Evolutionary conservation across 2,797 vertebrate genomes (phyloP), one percentile per base, ranked within the genome.

Genomic region (Characodon lateralis): DNA sequence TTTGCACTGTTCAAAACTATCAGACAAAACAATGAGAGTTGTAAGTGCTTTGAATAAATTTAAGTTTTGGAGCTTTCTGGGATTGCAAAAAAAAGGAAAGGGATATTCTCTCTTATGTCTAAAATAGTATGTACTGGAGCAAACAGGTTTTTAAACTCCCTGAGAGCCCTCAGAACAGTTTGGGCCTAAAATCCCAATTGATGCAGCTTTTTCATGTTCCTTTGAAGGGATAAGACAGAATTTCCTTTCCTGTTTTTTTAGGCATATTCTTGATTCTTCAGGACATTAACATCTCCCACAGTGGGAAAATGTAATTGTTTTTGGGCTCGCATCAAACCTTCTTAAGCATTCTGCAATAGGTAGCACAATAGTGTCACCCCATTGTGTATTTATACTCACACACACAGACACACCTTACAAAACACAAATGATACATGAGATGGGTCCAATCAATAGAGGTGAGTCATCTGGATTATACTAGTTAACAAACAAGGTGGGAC

Each of bases 401-500:
- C 72, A 50, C 26, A 12, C 13, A 61, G 59, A 78, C 65, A 77
- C 6, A 73, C 50, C 77, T 78, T 66, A 74, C 79, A 53, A 71
- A 71, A 53, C 73, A 72, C 53, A 72, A 83, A 80, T 74, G 83
- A 80, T 83, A 85, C 80, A 76, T 70, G 65, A 71, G 77, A 87
- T 88, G 82, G 80, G 78, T 77, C 70, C 78, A 78, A 86, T 91
- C 79, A 41, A 89, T 90, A 83, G 72, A 81, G 84, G 84, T 83
- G 90, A 90, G 78, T 89, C 85, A 84, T 82, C 65, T 78, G 88
- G 82, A 91, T 91, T 87, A 84, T 81, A 84, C 90, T 79, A 88
- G 84, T 89, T 89, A 82, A 86, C 63, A 72, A 82, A 86, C 63
- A 72, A 74, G 59, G 80, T 35, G 50, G 63, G 72, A 71, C 31